phyloP scores from a whole-genome alignment of 1,140 invertebrate species.

The Rhynchophorus ferrugineus region DNA sequence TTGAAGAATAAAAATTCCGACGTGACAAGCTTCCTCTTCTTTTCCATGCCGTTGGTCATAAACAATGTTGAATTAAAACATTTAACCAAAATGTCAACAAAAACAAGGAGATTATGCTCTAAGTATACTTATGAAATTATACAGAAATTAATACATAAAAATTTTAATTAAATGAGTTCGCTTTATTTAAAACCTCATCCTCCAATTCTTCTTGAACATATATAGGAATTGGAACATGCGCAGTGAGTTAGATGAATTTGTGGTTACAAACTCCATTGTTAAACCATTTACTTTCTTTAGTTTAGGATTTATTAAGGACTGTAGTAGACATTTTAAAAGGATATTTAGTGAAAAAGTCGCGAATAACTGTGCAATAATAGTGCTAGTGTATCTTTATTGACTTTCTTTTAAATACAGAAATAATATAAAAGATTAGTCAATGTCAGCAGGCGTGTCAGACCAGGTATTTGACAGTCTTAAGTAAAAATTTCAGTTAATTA shows the following conservation, averaged over 20 bases:
- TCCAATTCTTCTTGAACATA: no score
- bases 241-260: background rate
- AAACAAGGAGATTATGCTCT: no score
- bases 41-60: no score
- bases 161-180: no score
- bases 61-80: no score
- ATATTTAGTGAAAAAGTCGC: slow-evolving; percentile 6
- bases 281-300: slow-evolving; percentile 12
- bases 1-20: no score
- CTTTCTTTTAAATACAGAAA: slow-evolving; percentile 29
- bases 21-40: no score
- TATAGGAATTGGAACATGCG: no score
- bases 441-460: slow-evolving; percentile 64
- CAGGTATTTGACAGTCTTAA: slow-evolving; percentile 44
- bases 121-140: no score
- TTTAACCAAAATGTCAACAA: no score
- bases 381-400: slow-evolving; percentile 20
- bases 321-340: background rate
- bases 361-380: slow-evolving; percentile 21
- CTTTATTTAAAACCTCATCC: no score
- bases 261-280: slow-evolving; percentile 18
- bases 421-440: slow-evolving; percentile 46
- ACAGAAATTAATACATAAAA: no score
- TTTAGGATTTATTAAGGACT: slow-evolving; percentile 10
- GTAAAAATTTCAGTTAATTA: slow-evolving; percentile 12